Conservation (phyloP, 2,888 invertebrate genomes). For the Folsomia candida region DNA sequence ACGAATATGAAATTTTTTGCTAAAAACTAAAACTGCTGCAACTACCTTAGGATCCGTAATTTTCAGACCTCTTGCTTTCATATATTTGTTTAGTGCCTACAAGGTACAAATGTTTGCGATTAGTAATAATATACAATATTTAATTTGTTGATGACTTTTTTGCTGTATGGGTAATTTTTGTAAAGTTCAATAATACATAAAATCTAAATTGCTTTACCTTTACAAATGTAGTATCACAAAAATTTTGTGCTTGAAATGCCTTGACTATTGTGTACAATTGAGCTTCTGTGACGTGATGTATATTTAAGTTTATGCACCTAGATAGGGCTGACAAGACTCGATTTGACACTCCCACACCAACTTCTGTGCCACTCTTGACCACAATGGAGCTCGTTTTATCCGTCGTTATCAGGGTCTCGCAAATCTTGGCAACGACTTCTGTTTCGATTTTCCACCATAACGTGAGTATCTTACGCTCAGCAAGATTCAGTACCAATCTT, state of each 20-base stretch:
- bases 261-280: slow-evolving; percentile 56
- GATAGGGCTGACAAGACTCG: slow-evolving; percentile 54
- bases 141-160: neutral
- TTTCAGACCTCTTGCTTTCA: slow-evolving; percentile 58
- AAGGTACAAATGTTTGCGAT: slow-evolving; percentile 5
- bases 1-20: slow-evolving; percentile 61
- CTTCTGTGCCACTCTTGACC: slow-evolving; percentile 19
- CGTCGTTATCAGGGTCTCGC: slow-evolving; percentile 45
- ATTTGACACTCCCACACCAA: slow-evolving; percentile 43
- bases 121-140: neutral
- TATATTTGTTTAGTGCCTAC: slow-evolving; percentile 63
- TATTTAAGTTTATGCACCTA: slow-evolving; percentile 63
- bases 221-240: slow-evolving; percentile 41
- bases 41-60: slow-evolving; percentile 59
- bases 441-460: slow-evolving; percentile 59
- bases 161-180: neutral
- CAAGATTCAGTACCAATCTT: slow-evolving; percentile 60
- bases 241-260: slow-evolving; percentile 35
- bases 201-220: slow-evolving; percentile 36
- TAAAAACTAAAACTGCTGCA: slow-evolving; percentile 64
- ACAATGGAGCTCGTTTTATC: slow-evolving; percentile 16
- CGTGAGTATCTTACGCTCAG: slow-evolving; percentile 62
- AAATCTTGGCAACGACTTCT: slow-evolving; percentile 51
- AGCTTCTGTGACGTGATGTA: slow-evolving; percentile 63
- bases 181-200: too few species aligned